Percentiles rank a stretch among this genome's conserved stretches.
Conservation (phyloP, 2,797 vertebrate genomes). For the Lateolabrax maculatus region DNA sequence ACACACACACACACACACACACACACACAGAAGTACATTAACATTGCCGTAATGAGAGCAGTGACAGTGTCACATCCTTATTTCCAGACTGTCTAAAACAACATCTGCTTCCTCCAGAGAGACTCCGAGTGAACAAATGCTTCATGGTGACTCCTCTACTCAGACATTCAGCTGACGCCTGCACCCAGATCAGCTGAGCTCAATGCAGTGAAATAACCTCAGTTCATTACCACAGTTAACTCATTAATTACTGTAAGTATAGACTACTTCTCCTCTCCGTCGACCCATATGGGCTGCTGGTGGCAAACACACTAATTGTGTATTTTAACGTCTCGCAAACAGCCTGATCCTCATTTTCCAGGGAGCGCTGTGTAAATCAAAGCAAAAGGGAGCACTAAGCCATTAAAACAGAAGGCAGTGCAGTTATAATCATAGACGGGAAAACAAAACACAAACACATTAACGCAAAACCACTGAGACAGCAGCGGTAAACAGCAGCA, state of each 20-base stretch:
- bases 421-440: slow-evolving; percentile 39
- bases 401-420: slow-evolving; percentile 43
- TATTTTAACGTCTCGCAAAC: slow-evolving; percentile 27
- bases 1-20: slow-evolving; percentile 32
- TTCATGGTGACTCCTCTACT: slow-evolving; percentile 8
- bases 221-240: slow-evolving; percentile 27
- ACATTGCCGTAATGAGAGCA: slow-evolving; percentile 32
- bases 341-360: slow-evolving; percentile 23
- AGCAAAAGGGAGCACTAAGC: slow-evolving; percentile 37
- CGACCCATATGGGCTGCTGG: background rate
- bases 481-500: slow-evolving; percentile 14
- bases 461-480: slow-evolving; percentile 22
- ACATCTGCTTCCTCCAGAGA: slow-evolving; percentile 46
- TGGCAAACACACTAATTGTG: slow-evolving; percentile 43
- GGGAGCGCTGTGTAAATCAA: slow-evolving; percentile 35
- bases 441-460: slow-evolving; percentile 47
- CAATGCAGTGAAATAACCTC: background rate
- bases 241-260: slow-evolving; percentile 38
- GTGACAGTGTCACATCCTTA: slow-evolving; percentile 44
- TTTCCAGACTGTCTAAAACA: slow-evolving; percentile 57
- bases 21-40: slow-evolving; percentile 11
- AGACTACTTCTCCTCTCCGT: background rate
- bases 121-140: slow-evolving; percentile 19
- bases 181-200: slow-evolving; percentile 37
- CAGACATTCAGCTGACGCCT: slow-evolving; percentile 30